phyloP scores from a whole-genome alignment of 1,140 invertebrate species.

The Drosophila ohnishii region DNA sequence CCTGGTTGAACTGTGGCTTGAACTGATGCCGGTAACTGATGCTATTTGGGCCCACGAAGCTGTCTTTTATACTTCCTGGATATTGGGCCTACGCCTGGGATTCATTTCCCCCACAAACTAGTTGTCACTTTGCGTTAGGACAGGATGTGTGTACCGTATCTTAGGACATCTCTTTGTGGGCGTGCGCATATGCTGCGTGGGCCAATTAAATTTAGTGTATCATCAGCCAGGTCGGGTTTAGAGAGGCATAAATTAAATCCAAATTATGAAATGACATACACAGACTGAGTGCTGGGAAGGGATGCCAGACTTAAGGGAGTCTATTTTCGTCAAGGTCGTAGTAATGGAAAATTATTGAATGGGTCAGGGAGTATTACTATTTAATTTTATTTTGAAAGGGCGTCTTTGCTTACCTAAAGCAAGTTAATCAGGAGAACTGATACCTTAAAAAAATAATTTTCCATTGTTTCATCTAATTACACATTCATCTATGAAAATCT shows the following conservation, averaged over 20 bases:
- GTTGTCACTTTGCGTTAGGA: constrained; percentile 9
- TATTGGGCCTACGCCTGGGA: neutral
- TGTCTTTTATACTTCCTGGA: constrained; percentile 1
- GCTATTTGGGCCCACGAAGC: neutral
- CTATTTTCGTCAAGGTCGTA: neutral
- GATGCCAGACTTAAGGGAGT: neutral
- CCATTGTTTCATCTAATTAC: no score
- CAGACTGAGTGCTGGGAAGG: neutral
- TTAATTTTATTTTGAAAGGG: no score
- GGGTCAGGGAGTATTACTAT: no score
- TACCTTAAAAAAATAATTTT: no score
- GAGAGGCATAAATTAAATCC: neutral
- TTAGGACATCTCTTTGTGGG: neutral
- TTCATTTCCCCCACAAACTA: neutral
- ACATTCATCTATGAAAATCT: neutral
- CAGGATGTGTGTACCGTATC: neutral
- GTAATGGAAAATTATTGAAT: neutral
- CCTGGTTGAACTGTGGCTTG: neutral
- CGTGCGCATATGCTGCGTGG: constrained; percentile 9
- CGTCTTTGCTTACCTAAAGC: no score
- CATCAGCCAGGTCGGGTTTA: neutral
- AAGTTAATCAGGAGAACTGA: no score
- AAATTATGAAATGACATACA: neutral
- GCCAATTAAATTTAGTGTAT: constrained; percentile 9
- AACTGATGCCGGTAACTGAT: constrained; percentile 8